Percentiles rank a stretch among this genome's conserved stretches.
phyloP scores from a whole-genome alignment of 1,140 invertebrate genomes.

The Halesus radiatus region DNA sequence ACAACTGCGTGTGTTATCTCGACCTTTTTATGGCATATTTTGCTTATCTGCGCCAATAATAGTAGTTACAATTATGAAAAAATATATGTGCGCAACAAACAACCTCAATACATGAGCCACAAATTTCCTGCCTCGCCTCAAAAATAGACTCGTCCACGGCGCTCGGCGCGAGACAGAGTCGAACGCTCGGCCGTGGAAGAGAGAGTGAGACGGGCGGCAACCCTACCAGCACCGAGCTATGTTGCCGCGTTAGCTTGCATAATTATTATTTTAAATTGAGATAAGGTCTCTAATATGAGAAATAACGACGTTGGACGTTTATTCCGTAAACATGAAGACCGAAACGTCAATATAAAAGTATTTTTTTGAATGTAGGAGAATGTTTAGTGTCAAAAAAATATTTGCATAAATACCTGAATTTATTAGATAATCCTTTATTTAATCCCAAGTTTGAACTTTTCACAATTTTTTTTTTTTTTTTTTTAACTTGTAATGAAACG shows the following conservation, averaged over 20 bases:
- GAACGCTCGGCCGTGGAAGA: neutral
- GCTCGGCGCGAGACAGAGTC: constrained; percentile 43
- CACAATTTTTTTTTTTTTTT: constrained; percentile 30
- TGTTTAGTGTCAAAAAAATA: constrained; percentile 11
- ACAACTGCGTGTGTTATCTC: neutral
- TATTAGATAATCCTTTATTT: constrained; percentile 15
- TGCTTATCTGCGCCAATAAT: constrained; percentile 2
- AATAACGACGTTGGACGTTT: neutral
- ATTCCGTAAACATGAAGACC: neutral
- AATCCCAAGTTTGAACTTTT: constrained; percentile 26
- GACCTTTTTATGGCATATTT: neutral
- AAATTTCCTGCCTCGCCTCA: constrained; percentile 45
- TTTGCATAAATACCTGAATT: constrained; percentile 25
- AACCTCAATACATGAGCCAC: constrained; percentile 43
- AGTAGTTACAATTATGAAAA: neutral
- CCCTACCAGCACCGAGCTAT: constrained; percentile 44
- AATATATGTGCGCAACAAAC: constrained; percentile 37
- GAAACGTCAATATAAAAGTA: neutral
- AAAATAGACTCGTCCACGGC: constrained; percentile 54
- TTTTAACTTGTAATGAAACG: neutral
- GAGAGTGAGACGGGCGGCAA: constrained; percentile 48
- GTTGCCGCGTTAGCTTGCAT: constrained; percentile 42
- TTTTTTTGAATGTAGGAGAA: neutral
- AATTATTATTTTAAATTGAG: constrained; percentile 35
- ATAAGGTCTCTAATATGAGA: constrained; percentile 16